phyloP scores from a whole-genome alignment of 2,113 vertebrate genomes.

The Bettongia penicillata region DNA sequence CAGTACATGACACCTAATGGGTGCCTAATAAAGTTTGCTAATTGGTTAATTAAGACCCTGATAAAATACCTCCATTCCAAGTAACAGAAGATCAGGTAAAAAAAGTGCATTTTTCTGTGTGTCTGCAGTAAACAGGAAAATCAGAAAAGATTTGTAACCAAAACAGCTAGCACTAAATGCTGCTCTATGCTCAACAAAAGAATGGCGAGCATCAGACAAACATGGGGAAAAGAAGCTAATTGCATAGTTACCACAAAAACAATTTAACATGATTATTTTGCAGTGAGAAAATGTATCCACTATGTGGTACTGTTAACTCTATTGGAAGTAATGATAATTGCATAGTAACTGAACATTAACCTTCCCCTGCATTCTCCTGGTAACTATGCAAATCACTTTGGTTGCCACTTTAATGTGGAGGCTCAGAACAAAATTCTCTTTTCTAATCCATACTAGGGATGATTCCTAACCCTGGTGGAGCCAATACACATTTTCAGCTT shows the following conservation, averaged over 20 bases:
- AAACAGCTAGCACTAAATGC: background rate
- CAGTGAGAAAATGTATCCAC: slow-evolving; percentile 8
- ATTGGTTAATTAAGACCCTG: background rate
- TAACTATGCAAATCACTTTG: background rate
- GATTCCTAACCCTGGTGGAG: background rate
- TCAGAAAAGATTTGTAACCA: background rate
- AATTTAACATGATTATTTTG: background rate
- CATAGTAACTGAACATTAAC: accelerated
- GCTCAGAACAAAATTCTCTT: slow-evolving; percentile 12
- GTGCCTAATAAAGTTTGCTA: background rate
- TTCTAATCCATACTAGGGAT: background rate
- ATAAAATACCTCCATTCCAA: background rate
- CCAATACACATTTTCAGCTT: background rate
- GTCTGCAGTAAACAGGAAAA: background rate
- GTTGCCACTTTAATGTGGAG: background rate
- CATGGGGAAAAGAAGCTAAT: background rate
- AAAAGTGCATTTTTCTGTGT: background rate
- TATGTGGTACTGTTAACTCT: background rate
- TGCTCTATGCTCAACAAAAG: background rate
- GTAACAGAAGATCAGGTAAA: background rate
- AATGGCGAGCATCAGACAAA: background rate
- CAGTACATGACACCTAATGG: background rate
- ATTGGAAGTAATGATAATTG: background rate
- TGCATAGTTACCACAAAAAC: slow-evolving; percentile 7
- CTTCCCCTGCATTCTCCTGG: background rate